phyloP scores from a whole-genome alignment of 2,797 vertebrate genomes.

The Glyptemys insculpta region DNA sequence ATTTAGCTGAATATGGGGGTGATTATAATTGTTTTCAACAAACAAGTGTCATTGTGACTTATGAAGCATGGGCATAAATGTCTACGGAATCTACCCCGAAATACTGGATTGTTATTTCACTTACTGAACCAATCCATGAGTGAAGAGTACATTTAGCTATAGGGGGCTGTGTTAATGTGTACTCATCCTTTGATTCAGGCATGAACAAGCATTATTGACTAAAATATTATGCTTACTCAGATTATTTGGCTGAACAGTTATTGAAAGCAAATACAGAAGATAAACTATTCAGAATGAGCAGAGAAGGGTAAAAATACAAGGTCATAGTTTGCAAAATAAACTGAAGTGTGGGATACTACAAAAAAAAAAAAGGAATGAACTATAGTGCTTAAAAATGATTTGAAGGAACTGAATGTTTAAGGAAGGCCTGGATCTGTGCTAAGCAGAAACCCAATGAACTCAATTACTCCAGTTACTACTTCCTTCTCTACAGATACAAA shows the following conservation, averaged over 20 bases:
- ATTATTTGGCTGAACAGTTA: constrained; percentile 21
- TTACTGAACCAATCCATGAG: background rate
- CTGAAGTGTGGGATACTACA: constrained; percentile 54
- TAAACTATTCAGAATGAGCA: constrained; percentile 61
- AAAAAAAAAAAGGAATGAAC: constrained; percentile 43
- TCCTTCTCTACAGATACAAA: background rate
- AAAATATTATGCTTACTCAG: background rate
- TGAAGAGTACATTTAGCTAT: background rate
- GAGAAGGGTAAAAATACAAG: constrained; percentile 68
- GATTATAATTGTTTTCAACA: background rate
- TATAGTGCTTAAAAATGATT: constrained; percentile 21
- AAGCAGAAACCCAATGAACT: constrained; percentile 57
- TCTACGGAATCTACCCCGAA: background rate
- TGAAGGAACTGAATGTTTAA: constrained; percentile 36
- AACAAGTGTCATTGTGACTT: background rate
- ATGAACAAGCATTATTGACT: background rate
- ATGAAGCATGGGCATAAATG: background rate
- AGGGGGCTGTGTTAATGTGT: background rate
- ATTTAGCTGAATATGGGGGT: background rate
- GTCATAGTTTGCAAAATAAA: constrained; percentile 67
- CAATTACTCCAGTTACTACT: background rate
- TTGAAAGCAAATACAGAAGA: constrained; percentile 42
- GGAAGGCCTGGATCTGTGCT: constrained; percentile 6
- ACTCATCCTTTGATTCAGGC: background rate
- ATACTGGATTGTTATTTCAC: background rate